Evolutionary conservation across 2,113 vertebrate genomes (phyloP), one percentile per base, ranked within the genome.

Genomic region (Bambusicola thoracicus): DNA sequence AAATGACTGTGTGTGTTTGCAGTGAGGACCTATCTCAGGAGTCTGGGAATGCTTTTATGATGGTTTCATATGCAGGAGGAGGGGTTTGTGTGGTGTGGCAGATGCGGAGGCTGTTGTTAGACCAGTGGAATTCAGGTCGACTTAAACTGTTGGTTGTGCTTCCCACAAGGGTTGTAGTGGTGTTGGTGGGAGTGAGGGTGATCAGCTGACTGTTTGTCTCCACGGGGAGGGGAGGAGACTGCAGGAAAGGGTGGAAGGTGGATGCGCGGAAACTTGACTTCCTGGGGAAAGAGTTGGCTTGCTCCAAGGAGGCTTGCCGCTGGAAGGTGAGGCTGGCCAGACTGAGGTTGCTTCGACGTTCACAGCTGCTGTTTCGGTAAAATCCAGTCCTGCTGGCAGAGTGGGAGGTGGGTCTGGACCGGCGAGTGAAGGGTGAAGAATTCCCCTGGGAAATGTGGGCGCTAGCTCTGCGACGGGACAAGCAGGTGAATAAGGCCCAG

Each of bases 21-120:
- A 32, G 27, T 4, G 30, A 44, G 59, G 32, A 44, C 0, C 1
- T 96, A 66, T 92, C 98, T 98, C 98, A 97, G 58, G 98, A 98
- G 76, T 99, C 99, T 67, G 99, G 99, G 94, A 99, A 99, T 11
- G 99, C 99, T 88, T 98, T 99, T 79, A 99, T 99, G 93, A 99
- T 98, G 85, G 98, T 99, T 83, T 99, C 98, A 36, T 99, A 99
- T 40, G 99, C 99, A 0, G 99, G 99, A 55, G 99, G 99, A 0
- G 98, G 98, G 0, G 98, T 98, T 89, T 98, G 99, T 1, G 98
- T 97, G 34, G 98, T 95, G 14, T 98, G 97, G 63, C 98, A 97
- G 70, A 97, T 95, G 49, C 98, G 98, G 46, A 98, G 96, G 40
- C 94, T 97, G 72, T 96, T 98, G 87, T 97, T 99, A 53, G 99